phyloP scores from a whole-genome alignment of 2,797 vertebrate genomes.

The Poeciliopsis turneri region DNA sequence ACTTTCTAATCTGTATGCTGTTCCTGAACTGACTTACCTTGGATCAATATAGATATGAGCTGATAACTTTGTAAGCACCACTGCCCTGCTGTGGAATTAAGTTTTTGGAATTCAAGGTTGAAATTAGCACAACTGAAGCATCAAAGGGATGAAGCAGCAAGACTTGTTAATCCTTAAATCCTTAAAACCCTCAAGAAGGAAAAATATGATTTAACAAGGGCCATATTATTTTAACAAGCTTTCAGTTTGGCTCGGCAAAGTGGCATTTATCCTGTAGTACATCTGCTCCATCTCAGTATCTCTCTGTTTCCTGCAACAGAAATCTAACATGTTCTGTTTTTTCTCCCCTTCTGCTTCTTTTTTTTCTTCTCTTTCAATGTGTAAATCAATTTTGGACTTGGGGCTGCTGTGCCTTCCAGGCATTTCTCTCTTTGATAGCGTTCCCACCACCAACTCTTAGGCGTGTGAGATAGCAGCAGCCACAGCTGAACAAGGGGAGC shows the following conservation, averaged over 20 bases:
- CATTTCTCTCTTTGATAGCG: slow-evolving; percentile 77
- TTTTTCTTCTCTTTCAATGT: slow-evolving; percentile 59
- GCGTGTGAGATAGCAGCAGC: slow-evolving; percentile 69
- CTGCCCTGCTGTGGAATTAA: slow-evolving; percentile 54
- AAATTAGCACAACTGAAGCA: slow-evolving; percentile 57
- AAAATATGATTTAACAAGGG: slow-evolving; percentile 62
- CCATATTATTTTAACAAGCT: slow-evolving; percentile 63
- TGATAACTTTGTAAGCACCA: slow-evolving; percentile 45
- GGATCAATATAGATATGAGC: slow-evolving; percentile 46
- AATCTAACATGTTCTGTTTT: slow-evolving; percentile 50
- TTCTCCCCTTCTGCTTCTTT: slow-evolving; percentile 34
- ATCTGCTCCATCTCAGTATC: slow-evolving; percentile 46
- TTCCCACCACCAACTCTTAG: slow-evolving; percentile 73
- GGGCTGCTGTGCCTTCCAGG: slow-evolving; percentile 78
- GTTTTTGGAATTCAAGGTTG: slow-evolving; percentile 67
- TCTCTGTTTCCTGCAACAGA: slow-evolving; percentile 50
- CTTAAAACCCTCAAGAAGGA: slow-evolving; percentile 54
- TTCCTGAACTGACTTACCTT: slow-evolving; percentile 25
- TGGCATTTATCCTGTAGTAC: slow-evolving; percentile 46
- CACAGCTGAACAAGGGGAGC: slow-evolving; percentile 65
- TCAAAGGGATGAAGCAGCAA: slow-evolving; percentile 43
- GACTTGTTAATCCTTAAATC: slow-evolving; percentile 67
- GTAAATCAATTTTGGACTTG: slow-evolving; percentile 80
- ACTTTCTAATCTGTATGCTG: slow-evolving; percentile 9
- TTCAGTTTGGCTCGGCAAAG: slow-evolving; percentile 51